Conservation (phyloP, 2,113 vertebrate genomes). For the Apteryx mantelli region DNA sequence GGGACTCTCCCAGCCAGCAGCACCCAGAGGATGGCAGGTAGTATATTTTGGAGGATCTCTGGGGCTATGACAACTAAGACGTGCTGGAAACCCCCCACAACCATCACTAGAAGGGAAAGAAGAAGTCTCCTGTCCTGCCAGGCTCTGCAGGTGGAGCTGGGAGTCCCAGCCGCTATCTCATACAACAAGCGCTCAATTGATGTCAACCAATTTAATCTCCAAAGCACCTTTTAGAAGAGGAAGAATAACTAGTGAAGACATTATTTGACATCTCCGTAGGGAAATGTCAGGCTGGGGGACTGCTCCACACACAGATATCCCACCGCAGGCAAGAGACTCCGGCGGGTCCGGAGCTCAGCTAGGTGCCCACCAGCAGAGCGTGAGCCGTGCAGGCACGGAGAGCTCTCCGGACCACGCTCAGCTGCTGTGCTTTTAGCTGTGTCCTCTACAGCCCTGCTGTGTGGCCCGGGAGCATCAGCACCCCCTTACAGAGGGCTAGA, state of each 20-base stretch:
- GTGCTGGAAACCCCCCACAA: not conserved
- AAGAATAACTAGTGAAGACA: not conserved
- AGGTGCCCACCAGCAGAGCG: not conserved
- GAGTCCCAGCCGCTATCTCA: not conserved
- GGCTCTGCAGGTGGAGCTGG: not conserved
- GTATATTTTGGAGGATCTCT: not conserved
- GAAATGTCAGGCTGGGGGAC: not conserved
- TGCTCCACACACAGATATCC: not conserved
- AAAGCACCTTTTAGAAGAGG: not conserved
- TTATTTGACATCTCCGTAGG: not conserved
- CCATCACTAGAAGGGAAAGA: not conserved
- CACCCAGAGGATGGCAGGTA: too few relatives aligned
- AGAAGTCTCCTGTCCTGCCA: not conserved
- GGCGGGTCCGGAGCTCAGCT: not conserved
- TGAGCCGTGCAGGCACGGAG: too few relatives aligned
- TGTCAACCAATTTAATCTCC: not conserved
- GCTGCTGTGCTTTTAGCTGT: not conserved
- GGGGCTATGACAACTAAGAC: not conserved
- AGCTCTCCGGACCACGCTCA: too few relatives aligned
- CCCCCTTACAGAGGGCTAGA: too few relatives aligned
- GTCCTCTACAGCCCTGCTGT: not conserved
- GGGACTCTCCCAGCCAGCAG: not conserved
- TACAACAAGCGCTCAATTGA: fast-evolving
- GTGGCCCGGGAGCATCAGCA: too few relatives aligned
- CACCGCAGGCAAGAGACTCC: not conserved